A percentile compares a stretch with the other conserved stretches of the same genome.
These are phyloP conservation scores for Stegostoma tigrinum DNA, from an alignment of 2,113 vertebrate species.

Conservation along the genomic window DNA sequence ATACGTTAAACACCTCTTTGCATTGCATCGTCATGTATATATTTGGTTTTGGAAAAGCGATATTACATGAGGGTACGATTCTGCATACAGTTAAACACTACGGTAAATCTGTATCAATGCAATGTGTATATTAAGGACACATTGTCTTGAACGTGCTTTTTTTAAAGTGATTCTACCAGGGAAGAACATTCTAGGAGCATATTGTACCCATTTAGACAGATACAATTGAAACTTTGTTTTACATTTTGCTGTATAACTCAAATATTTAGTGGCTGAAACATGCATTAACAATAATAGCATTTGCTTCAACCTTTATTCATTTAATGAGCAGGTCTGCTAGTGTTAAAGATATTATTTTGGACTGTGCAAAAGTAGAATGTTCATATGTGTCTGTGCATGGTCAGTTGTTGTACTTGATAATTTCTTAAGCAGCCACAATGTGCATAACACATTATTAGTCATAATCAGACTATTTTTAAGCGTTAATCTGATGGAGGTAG, in stretches of 20 bases:
- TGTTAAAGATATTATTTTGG: background rate
- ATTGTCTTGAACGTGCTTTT: background rate
- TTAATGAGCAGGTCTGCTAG: background rate
- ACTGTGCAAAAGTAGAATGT: background rate
- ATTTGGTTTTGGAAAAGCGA: constrained; percentile 49
- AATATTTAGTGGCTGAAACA: background rate
- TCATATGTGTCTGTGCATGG: background rate
- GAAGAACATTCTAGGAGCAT: background rate
- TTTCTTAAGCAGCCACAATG: background rate
- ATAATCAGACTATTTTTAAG: background rate
- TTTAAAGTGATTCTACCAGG: background rate
- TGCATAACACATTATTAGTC: background rate
- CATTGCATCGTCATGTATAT: constrained; percentile 44
- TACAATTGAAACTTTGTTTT: constrained; percentile 1
- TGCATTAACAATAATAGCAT: background rate
- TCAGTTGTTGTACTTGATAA: background rate
- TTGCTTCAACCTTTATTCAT: background rate
- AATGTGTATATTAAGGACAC: constrained; percentile 1
- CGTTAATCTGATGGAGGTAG: background rate
- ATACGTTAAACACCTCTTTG: constrained; percentile 29
- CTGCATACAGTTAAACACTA: background rate
- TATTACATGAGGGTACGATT: constrained; percentile 39
- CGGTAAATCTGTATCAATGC: background rate
- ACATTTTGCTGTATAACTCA: background rate
- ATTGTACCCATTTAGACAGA: background rate